phyloP scores from a whole-genome alignment of 2,888 invertebrate genomes.

The Phania funesta region DNA sequence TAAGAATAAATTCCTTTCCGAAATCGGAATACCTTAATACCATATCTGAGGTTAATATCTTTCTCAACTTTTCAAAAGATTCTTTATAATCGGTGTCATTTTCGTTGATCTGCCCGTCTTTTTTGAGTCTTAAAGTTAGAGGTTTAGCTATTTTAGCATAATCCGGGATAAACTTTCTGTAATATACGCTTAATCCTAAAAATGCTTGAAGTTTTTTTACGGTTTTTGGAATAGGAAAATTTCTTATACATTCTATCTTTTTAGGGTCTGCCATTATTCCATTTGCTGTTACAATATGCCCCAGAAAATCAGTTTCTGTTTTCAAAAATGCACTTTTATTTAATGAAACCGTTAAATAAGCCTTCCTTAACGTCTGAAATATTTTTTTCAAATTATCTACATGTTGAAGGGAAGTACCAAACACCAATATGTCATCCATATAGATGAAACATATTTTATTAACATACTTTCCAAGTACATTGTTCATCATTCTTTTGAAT shows the following conservation, averaged over 20 bases:
- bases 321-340: not conserved
- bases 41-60: conserved; percentile 2
- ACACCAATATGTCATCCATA: not conserved
- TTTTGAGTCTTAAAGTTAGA: not conserved
- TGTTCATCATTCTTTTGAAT: not conserved
- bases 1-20: not conserved
- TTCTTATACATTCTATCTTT: not conserved
- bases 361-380: too few relatives aligned
- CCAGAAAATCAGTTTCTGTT: not conserved
- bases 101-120: conserved; percentile 5
- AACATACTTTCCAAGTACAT: not conserved
- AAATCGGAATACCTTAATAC: not conserved
- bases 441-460: conserved; percentile 1
- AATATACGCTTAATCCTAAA: not conserved
- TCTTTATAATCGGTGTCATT: not conserved
- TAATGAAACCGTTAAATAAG: not conserved
- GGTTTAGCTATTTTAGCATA: conserved; percentile 15
- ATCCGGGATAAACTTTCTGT: not conserved
- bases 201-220: not conserved
- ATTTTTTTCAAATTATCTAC: not conserved
- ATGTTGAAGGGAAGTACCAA: not conserved
- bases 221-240: not conserved
- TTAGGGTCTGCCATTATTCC: not conserved
- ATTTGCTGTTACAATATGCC: not conserved
- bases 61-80: not conserved